Base-by-base conservation (phyloP, 2,888 invertebrate genomes). In the Eurois occulta region DNA sequence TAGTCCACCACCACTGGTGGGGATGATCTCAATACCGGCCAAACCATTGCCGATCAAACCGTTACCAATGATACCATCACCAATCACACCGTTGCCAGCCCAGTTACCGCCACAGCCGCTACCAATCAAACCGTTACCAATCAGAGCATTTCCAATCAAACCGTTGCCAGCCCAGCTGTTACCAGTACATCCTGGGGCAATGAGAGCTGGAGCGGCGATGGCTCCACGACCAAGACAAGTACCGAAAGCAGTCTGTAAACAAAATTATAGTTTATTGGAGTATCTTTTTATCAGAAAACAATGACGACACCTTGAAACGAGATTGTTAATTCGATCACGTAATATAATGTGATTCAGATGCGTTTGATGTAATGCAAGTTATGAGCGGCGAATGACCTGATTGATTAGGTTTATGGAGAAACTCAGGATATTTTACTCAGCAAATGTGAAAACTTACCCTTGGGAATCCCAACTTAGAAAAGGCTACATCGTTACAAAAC, bases 1-100 rank as follows among this genome's bases (percentile, higher is more conserved):
- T 7, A 87, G 68, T 70, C 52, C 78, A 35, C 86, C 85, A 41
- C 85, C 76, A n/a, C 55, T 79, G 48, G 91, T 86, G 38, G 60
- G 60, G 4, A 60, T 32, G 18, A 60, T 32, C 60, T 32, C 60
- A 60, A 60, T 60, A 60, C 60, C 60, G 3, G 18, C 32, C 60
- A 60, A 60, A 60, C 60, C 60, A 60, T 60, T 60, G 2, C 60
- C 32, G 78, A 38, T 48, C 48, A 38, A 48, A 38, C 48, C 65
- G 21, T 72, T 48, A 32, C 58, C 60, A 48, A 32, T 60, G 18
- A 60, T 60, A 32, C 60, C 32, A 60, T 60, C 32, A 60, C 60
- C 60, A 18, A 60, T 60, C 18, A 60, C 28, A 60, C 60, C 32
- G 28, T 60, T 60, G 58, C 8, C 18, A 18, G 58, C 58, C 28